phyloP scores from a whole-genome alignment of 2,797 vertebrate genomes.

The Phataginus tricuspis region DNA sequence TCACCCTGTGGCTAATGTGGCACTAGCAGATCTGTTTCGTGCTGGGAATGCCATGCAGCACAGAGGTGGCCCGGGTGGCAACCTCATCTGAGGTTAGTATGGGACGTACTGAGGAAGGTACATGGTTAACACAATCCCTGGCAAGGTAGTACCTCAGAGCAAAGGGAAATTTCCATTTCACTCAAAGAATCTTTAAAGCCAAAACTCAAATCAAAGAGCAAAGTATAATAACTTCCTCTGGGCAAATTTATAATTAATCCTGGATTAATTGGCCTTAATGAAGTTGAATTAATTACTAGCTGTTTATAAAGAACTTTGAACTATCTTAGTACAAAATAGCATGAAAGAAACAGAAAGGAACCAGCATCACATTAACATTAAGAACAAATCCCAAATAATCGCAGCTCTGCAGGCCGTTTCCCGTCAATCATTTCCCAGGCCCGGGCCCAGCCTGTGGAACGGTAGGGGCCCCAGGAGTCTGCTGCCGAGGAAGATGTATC shows the following conservation, averaged over 20 bases:
- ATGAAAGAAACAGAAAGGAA: slow-evolving; percentile 72
- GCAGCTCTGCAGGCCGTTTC: slow-evolving; percentile 43
- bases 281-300: slow-evolving; percentile 80
- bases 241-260: slow-evolving; percentile 82
- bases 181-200: slow-evolving; percentile 69
- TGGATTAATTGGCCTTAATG: slow-evolving; percentile 81
- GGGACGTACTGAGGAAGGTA: background rate
- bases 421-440: background rate
- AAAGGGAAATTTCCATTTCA: slow-evolving; percentile 71
- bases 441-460: background rate
- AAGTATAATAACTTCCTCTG: slow-evolving; percentile 78
- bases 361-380: slow-evolving; percentile 50
- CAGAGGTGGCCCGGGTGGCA: background rate
- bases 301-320: slow-evolving; percentile 78
- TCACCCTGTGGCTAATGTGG: background rate
- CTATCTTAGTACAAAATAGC: slow-evolving; percentile 69
- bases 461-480: background rate
- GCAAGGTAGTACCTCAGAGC: slow-evolving; percentile 53
- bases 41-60: background rate
- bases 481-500: background rate
- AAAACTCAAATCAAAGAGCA: slow-evolving; percentile 77
- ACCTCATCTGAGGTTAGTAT: background rate
- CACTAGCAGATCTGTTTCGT: background rate
- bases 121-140: slow-evolving; percentile 39
- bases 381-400: slow-evolving; percentile 74